Evolutionary conservation across 1,140 invertebrate genomes (phyloP).

Genomic region (Lethrus apterus): DNA sequence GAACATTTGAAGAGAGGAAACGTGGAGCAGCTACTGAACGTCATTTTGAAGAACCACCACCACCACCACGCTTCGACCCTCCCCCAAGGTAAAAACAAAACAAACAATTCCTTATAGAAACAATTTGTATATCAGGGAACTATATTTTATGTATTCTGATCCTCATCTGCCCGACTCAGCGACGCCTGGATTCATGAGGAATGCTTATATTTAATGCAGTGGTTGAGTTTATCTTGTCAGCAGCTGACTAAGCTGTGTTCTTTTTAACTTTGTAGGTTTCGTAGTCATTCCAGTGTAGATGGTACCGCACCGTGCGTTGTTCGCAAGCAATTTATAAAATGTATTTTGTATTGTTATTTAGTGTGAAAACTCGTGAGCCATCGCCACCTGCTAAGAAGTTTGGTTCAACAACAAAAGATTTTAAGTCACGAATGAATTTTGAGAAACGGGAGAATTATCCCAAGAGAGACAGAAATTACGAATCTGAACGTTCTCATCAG

Average conservation of each 20-base stretch:
- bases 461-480: constrained; percentile 24
- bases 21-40: constrained; percentile 32
- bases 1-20: constrained; percentile 38
- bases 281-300: too few relatives aligned
- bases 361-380: constrained; percentile 18
- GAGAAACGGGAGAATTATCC: constrained; percentile 14
- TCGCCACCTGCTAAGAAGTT: constrained; percentile 21
- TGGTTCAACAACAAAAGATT: constrained; percentile 17
- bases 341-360: constrained; percentile 12
- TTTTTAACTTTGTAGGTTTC: too few relatives aligned
- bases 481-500: constrained; percentile 14
- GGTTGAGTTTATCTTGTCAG: too few relatives aligned
- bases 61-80: constrained; percentile 41
- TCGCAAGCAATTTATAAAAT: too few relatives aligned
- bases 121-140: too few relatives aligned
- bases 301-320: too few relatives aligned
- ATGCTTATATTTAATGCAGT: too few relatives aligned
- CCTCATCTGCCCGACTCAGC: too few relatives aligned
- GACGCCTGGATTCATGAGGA: too few relatives aligned
- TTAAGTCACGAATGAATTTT: constrained; percentile 8
- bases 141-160: too few relatives aligned
- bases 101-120: too few relatives aligned
- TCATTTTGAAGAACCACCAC: constrained; percentile 34
- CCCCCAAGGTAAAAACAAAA: constrained; percentile 32
- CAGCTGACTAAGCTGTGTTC: too few relatives aligned